These are phyloP conservation scores for Gopherus evgoodei DNA, from an alignment of 2,113 vertebrate genomes.

Conservation along the genomic window DNA sequence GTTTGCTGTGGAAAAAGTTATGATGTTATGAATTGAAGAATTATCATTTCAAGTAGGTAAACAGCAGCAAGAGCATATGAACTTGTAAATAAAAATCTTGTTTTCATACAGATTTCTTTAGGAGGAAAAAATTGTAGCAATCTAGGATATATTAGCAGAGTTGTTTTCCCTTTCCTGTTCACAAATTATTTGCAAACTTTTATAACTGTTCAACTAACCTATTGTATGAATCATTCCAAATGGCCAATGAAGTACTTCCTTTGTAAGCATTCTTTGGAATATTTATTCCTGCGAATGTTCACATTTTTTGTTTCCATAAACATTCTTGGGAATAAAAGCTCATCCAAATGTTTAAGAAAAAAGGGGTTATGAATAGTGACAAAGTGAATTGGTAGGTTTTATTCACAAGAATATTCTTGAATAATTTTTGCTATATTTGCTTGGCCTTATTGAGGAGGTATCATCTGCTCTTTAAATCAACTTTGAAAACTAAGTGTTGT, in stretches of 20 bases:
- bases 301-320: not conserved
- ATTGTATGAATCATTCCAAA: not conserved
- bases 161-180: not conserved
- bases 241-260: not conserved
- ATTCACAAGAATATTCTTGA: not conserved
- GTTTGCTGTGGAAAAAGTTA: not conserved
- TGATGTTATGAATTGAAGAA: not conserved
- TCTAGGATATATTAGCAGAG: not conserved
- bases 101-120: slow-evolving; percentile 7
- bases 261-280: not conserved
- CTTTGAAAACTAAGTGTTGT: not conserved
- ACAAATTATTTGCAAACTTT: not conserved
- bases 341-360: not conserved
- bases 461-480: fast-evolving
- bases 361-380: not conserved
- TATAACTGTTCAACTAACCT: not conserved
- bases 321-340: not conserved
- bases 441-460: not conserved
- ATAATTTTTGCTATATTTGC: not conserved
- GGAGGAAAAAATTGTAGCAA: not conserved
- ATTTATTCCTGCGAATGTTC: not conserved
- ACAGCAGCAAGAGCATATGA: not conserved
- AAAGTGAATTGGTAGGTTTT: not conserved
- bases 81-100: not conserved
- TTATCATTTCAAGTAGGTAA: not conserved